A percentile compares a stretch with the other conserved stretches of the same genome.
Conservation (phyloP, 1,140 invertebrate genomes). For the Cataglyphis hispanica region DNA sequence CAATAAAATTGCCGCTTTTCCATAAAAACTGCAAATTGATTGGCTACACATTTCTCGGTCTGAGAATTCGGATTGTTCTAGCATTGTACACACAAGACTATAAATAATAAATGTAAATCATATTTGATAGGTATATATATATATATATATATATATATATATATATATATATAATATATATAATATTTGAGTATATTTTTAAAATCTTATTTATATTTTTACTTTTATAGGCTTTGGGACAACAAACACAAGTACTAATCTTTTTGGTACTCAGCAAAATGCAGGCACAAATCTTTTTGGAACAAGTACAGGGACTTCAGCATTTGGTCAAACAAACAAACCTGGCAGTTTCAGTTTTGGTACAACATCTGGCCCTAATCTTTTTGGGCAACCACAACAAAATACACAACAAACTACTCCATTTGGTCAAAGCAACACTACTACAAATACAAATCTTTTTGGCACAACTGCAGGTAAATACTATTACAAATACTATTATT, state of each 20-base stretch:
- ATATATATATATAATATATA: no score
- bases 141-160: no score
- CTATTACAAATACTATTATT: slow-evolving; percentile 34
- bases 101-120: neutral
- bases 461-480: slow-evolving; percentile 86
- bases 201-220: neutral
- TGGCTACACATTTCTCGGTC: no score
- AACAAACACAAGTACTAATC: slow-evolving; percentile 80
- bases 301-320: slow-evolving; percentile 83
- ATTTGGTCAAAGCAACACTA: slow-evolving; percentile 89
- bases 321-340: slow-evolving; percentile 89
- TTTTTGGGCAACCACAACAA: slow-evolving; percentile 88
- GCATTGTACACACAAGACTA: no score
- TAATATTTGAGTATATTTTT: neutral
- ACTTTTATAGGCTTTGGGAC: slow-evolving; percentile 80
- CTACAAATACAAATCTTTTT: slow-evolving; percentile 88
- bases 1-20: no score
- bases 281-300: slow-evolving; percentile 85
- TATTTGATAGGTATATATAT: neutral
- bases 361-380: slow-evolving; percentile 83
- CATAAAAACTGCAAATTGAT: no score
- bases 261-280: slow-evolving; percentile 85
- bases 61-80: no score
- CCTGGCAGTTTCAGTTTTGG: slow-evolving; percentile 88
- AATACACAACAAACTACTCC: slow-evolving; percentile 84